Base-by-base conservation (phyloP, 2,797 vertebrate genomes). In the Phoebastria nigripes region DNA sequence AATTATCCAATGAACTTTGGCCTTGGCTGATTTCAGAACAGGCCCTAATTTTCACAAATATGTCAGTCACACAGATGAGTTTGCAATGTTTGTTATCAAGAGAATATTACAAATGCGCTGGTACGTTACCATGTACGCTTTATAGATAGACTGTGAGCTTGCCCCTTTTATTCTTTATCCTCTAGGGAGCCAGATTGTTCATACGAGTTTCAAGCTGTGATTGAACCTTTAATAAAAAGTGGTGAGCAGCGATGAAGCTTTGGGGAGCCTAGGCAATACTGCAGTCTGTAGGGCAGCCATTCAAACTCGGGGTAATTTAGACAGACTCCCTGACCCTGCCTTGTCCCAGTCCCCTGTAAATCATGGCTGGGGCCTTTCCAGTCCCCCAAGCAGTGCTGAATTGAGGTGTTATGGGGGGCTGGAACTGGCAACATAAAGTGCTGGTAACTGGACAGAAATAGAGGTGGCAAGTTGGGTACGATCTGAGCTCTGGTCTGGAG, bases 371-470 rank as follows among this genome's bases (percentile, higher is more conserved):
- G 35, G 15, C 24, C 29, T 35, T 59, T 54, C 89, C 72, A 81
- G 31, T 46, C 33, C 26, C 46, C 9, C 20, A 49, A 7, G 37
- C 8, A 37, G 51, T 6, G 19, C 54, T 79, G 77, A 83, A n/a
- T 0, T 33, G 18, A 29, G 51, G 14, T 73, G 35, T 49, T 58
- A n/a, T 0, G 0, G 3, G 2, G 3, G 12, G 22, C 42, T 55
- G 47, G 44, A 90, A 59, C 16, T 42, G 35, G 28, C 29, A 62
- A 20, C 13, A 3, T 26, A 8, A 35, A 42, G 28, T 65, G 17
- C 54, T 52, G 35, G 25, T 16, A 19, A 17, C 31, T 41, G 76
- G 37, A 39, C 37, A 56, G 49, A 29, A 69, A 51, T 0, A 39
- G 39, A 73, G 12, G 39, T 29, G 35, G 33, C 8, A 76, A 46